Evolutionary conservation across 2,113 vertebrate species (phyloP).

Genomic region (Scolopax mira): DNA sequence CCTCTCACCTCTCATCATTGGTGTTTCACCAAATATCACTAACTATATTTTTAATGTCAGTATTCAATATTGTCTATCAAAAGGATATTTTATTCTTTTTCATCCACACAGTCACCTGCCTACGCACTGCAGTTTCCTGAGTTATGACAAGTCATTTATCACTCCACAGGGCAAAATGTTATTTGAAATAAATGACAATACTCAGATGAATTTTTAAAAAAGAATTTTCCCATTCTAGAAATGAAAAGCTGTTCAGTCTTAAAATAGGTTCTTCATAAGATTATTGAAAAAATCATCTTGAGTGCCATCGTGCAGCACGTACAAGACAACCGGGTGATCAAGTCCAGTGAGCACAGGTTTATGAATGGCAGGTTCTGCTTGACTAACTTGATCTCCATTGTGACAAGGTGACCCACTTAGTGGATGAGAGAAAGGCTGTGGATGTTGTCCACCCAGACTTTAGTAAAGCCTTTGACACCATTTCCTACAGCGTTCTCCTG

Average conservation of each 20-base stretch:
- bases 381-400: not conserved
- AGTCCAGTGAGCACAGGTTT: not conserved
- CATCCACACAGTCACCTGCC: not conserved
- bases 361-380: not conserved
- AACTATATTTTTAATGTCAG: not conserved
- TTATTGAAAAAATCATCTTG: not conserved
- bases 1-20: too few relatives aligned
- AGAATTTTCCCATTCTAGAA: not conserved
- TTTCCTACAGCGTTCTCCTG: not conserved
- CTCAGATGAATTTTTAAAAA: not conserved
- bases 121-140: not conserved
- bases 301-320: not conserved
- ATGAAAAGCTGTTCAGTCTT: not conserved
- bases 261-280: not conserved
- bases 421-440: not conserved
- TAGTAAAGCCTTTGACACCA: not conserved
- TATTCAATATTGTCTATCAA: not conserved
- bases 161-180: not conserved
- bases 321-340: not conserved
- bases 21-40: not conserved
- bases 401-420: not conserved
- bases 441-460: not conserved
- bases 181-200: not conserved
- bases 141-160: not conserved
- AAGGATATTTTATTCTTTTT: not conserved